Evolutionary conservation across 2,797 vertebrate species (phyloP).

Genomic region (Eremophila alpestris): DNA sequence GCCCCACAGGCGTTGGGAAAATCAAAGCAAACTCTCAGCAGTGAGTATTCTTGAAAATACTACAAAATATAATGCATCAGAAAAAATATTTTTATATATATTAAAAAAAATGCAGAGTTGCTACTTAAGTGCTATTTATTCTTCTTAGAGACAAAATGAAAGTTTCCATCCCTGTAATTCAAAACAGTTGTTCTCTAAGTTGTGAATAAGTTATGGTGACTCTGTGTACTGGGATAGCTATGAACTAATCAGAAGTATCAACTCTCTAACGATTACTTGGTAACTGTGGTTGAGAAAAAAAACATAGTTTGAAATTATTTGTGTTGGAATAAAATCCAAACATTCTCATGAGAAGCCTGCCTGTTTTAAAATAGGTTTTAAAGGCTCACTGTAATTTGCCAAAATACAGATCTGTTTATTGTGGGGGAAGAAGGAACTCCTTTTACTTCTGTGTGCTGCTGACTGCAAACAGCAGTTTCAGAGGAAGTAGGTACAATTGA

Average conservation of each 20-base stretch:
- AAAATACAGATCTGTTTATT: not conserved
- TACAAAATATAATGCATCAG: not conserved
- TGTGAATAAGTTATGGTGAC: not conserved
- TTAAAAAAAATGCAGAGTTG: not conserved
- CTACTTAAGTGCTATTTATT: not conserved
- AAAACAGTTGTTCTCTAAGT: not conserved
- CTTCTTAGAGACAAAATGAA: not conserved
- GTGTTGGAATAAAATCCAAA: not conserved
- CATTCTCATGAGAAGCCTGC: not conserved
- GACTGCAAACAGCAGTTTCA: not conserved
- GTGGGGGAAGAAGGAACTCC: not conserved
- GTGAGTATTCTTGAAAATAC: not conserved
- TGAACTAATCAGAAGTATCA: not conserved
- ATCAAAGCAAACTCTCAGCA: not conserved
- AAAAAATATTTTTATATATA: not conserved
- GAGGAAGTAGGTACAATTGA: not conserved
- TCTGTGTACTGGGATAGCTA: not conserved
- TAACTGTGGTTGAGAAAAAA: not conserved
- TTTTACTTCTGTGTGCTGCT: not conserved
- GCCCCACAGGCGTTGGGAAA: not conserved
- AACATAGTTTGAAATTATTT: not conserved
- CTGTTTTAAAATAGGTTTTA: not conserved
- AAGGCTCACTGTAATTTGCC: rapidly evolving
- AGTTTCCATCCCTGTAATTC: not conserved
- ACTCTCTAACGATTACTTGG: not conserved